Conservation (phyloP, 2,888 invertebrate species). For the Folsomia manolachei region DNA sequence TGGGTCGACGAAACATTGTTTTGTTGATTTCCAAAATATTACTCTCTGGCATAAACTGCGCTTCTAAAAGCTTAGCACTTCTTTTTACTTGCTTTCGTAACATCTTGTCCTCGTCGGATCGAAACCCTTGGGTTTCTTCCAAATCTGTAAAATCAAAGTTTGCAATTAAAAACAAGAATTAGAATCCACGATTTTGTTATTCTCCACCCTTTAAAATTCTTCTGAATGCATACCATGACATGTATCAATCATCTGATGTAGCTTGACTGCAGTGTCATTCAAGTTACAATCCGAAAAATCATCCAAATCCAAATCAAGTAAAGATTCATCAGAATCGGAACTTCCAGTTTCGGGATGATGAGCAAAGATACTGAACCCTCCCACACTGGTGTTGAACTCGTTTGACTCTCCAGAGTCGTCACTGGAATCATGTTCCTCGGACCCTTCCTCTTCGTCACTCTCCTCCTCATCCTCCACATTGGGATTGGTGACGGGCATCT, state of each 20-base stretch:
- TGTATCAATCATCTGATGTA: not conserved
- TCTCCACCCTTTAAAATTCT: not conserved
- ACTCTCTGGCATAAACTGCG: not conserved
- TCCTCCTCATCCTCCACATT: not conserved
- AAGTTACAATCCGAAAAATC: not conserved
- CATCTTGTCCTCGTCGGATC: not conserved
- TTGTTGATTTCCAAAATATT: not conserved
- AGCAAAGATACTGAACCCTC: not conserved
- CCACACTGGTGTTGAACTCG: not conserved
- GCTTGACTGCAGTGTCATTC: not conserved
- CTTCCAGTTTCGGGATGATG: not conserved
- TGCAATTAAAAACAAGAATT: not conserved
- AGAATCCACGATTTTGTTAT: no score
- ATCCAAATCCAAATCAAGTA: not conserved
- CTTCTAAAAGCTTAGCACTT: not conserved
- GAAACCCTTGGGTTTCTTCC: slow-evolving; percentile 9
- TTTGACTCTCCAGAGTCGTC: not conserved
- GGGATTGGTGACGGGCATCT: no score
- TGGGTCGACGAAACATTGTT: not conserved
- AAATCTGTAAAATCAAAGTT: slow-evolving; percentile 1
- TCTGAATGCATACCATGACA: slow-evolving; percentile 4
- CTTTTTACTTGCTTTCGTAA: not conserved
- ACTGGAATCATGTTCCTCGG: not conserved
- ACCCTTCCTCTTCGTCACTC: not conserved
- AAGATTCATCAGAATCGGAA: not conserved